Percentiles rank a stretch among this genome's conserved stretches.
phyloP scores from a whole-genome alignment of 37 sponge, comb jelly and placozoan genomes.

The Spongia lamella region DNA sequence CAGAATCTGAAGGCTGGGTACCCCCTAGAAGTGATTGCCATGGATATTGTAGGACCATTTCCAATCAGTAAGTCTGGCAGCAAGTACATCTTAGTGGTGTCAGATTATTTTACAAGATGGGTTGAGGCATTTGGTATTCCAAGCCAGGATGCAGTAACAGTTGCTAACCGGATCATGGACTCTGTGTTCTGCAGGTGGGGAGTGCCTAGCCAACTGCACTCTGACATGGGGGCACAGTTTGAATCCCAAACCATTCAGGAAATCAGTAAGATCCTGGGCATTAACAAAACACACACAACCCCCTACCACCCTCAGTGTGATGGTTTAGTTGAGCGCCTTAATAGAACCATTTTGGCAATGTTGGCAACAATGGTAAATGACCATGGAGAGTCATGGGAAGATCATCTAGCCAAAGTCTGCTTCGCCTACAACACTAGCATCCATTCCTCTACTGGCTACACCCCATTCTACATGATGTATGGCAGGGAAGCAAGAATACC shows the following conservation, averaged over 20 bases:
- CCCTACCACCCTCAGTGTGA: slow-evolving; percentile 45
- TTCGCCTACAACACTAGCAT: slow-evolving; percentile 36
- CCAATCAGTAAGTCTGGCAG: slow-evolving; percentile 10
- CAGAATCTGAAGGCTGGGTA: background rate
- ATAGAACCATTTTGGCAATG: slow-evolving; percentile 28
- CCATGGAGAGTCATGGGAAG: slow-evolving; percentile 15
- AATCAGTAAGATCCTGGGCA: slow-evolving; percentile 22
- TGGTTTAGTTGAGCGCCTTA: slow-evolving; percentile 27
- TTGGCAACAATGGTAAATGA: slow-evolving; percentile 6
- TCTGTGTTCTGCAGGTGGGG: slow-evolving; percentile 5
- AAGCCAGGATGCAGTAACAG: slow-evolving; percentile 19
- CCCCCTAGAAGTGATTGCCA: slow-evolving; percentile 20
- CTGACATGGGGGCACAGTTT: slow-evolving; percentile 31
- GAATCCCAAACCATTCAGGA: slow-evolving; percentile 15
- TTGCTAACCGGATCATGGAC: background rate
- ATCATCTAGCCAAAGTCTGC: slow-evolving; percentile 1
- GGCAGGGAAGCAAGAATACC: slow-evolving; percentile 39
- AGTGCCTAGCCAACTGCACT: slow-evolving; percentile 16
- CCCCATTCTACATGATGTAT: slow-evolving; percentile 42
- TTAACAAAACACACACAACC: slow-evolving; percentile 35
- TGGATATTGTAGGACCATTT: slow-evolving; percentile 35
- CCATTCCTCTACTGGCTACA: slow-evolving; percentile 33
- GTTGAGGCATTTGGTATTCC: slow-evolving; percentile 22
- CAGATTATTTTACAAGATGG: slow-evolving; percentile 49
- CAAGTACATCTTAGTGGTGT: slow-evolving; percentile 32